Conservation (phyloP, 35 echinoderm and acorn worm genomes). For the Acanthaster planci region DNA sequence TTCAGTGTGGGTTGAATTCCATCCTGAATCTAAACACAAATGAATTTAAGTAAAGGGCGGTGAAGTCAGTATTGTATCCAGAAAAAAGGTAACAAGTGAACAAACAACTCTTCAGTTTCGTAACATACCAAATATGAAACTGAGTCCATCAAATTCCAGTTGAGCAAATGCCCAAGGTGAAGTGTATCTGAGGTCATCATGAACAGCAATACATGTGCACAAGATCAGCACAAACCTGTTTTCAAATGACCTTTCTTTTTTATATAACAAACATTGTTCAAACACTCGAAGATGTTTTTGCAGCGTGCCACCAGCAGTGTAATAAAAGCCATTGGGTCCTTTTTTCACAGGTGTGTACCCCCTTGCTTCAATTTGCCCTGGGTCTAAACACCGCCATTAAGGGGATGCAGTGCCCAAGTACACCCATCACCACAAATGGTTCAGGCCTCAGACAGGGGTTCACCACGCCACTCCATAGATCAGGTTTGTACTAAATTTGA, state of each 20-base stretch:
- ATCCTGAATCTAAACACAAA: background rate
- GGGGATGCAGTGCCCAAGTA: conserved; percentile 32
- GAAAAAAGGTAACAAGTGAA: background rate
- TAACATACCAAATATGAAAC: too few species aligned
- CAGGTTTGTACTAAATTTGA: conserved; percentile 8
- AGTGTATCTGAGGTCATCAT: too few species aligned
- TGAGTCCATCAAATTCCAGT: too few species aligned
- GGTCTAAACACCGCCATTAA: conserved; percentile 22
- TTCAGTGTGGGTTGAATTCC: background rate
- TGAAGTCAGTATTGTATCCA: background rate
- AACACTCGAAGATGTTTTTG: background rate
- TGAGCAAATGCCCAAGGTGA: too few species aligned
- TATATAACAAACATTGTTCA: too few species aligned
- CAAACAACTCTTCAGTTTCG: too few species aligned
- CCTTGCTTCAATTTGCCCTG: conserved; percentile 74
- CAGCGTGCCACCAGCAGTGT: too few species aligned
- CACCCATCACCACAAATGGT: conserved; percentile 29
- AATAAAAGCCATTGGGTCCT: conserved; percentile 2
- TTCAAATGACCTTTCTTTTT: too few species aligned
- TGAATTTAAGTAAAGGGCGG: background rate
- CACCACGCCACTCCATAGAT: conserved; percentile 7
- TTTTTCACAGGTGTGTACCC: conserved; percentile 67
- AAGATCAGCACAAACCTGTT: too few species aligned
- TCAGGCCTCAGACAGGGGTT: conserved; percentile 13
- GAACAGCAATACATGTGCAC: too few species aligned